Percentiles rank a stretch among this genome's conserved stretches.
Evolutionary conservation across 2,113 vertebrate species (phyloP).

Genomic region (Polypterus senegalus): DNA sequence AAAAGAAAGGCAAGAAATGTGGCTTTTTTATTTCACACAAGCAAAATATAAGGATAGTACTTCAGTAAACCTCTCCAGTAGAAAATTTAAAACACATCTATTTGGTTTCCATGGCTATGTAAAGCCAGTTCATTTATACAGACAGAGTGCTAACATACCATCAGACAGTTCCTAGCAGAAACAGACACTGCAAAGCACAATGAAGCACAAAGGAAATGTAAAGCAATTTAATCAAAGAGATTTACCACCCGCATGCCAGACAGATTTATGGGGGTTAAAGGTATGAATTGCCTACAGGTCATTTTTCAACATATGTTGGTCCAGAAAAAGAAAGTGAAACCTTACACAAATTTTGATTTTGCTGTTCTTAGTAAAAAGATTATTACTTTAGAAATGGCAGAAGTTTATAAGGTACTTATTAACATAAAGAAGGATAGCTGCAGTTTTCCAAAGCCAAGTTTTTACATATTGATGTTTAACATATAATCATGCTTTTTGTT

Average conservation of each 20-base stretch:
- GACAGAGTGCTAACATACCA: conserved; percentile 43
- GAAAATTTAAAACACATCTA: conserved; percentile 26
- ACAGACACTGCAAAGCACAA: conserved; percentile 9
- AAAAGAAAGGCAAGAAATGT: too few relatives aligned
- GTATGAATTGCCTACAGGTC: conserved; percentile 22
- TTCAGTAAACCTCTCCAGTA: conserved; percentile 8
- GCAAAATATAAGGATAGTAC: too few relatives aligned
- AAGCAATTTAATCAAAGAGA: conserved; percentile 28
- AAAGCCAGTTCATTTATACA: conserved; percentile 49
- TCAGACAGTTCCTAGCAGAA: conserved; percentile 35
- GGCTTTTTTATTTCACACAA: too few relatives aligned
- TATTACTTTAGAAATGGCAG: too few relatives aligned
- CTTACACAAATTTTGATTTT: too few relatives aligned
- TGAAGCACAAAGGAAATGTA: conserved; percentile 30
- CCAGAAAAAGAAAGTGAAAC: too few relatives aligned
- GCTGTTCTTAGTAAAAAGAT: too few relatives aligned
- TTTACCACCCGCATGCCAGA: conserved; percentile 40
- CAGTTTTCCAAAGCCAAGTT: too few relatives aligned
- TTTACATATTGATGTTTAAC: too few relatives aligned
- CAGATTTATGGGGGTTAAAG: conserved; percentile 36
- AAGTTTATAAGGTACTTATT: too few relatives aligned
- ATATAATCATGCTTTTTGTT: too few relatives aligned
- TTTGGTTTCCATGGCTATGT: conserved; percentile 47
- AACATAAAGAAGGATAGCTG: too few relatives aligned
- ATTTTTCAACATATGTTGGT: conserved; percentile 25